phyloP scores from a whole-genome alignment of 2,113 vertebrate genomes.

The Ibidorhyncha struthersii region DNA sequence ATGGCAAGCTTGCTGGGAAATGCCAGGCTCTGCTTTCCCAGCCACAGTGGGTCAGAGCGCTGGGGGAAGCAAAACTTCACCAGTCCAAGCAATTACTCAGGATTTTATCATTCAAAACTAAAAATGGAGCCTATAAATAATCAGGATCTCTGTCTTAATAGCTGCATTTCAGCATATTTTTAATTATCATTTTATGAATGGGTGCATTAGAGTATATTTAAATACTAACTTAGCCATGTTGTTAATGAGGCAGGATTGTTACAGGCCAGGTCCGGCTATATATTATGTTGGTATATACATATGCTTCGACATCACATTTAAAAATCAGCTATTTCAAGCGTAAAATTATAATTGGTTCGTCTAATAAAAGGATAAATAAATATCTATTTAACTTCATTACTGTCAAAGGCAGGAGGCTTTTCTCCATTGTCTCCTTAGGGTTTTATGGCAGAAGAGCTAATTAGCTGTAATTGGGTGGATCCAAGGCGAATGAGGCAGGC shows the following conservation, averaged over 20 bases:
- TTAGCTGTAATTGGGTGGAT: constrained; percentile 76
- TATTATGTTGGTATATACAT: constrained; percentile 24
- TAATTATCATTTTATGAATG: constrained; percentile 70
- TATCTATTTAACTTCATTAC: constrained; percentile 80
- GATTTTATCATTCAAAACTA: constrained; percentile 30
- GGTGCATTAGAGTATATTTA: constrained; percentile 69
- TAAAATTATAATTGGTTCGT: constrained; percentile 76
- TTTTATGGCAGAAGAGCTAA: constrained; percentile 74
- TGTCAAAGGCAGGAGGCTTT: constrained; percentile 71
- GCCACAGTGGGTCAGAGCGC: neutral
- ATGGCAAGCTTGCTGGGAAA: neutral
- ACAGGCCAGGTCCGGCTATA: constrained; percentile 41
- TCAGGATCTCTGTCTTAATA: constrained; percentile 36
- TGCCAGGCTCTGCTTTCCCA: constrained; percentile 32
- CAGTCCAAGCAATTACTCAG: constrained; percentile 4
- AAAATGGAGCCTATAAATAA: constrained; percentile 41
- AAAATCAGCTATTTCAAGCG: constrained; percentile 70
- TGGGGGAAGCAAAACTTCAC: neutral
- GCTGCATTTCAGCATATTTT: constrained; percentile 55
- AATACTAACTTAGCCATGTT: constrained; percentile 24
- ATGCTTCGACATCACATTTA: constrained; percentile 45
- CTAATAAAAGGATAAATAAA: constrained; percentile 80
- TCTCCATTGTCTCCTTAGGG: constrained; percentile 61
- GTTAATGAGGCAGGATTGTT: constrained; percentile 63
- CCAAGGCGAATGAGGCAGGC: constrained; percentile 38